These are phyloP conservation scores for Mesorhabditis belari DNA, from an alignment of 2,888 invertebrate genomes.

Conservation along the genomic window DNA sequence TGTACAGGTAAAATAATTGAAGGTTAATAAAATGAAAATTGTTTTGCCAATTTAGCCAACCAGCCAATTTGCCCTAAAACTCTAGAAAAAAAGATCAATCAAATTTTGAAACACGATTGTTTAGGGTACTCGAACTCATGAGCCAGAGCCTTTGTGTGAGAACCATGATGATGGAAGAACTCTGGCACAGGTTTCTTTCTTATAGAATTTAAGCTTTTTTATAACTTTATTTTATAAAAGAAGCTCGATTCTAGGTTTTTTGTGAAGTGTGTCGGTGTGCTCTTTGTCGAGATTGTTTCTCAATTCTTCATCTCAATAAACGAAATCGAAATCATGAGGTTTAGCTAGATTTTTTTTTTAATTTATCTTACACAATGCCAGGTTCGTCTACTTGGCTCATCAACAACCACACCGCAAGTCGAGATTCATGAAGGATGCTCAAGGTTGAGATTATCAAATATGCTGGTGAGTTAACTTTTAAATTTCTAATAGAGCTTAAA, in stretches of 20 bases:
- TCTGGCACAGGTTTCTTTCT: slow-evolving; percentile 21
- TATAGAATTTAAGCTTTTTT: neutral
- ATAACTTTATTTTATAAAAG: slow-evolving; percentile 54
- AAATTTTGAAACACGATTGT: too few relatives aligned
- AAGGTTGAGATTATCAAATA: slow-evolving; percentile 87
- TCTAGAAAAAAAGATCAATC: neutral
- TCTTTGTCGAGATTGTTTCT: slow-evolving; percentile 86
- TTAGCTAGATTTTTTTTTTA: neutral
- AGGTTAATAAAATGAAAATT: slow-evolving; percentile 36
- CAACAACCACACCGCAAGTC: slow-evolving; percentile 62
- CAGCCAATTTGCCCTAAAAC: neutral
- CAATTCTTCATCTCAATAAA: slow-evolving; percentile 84
- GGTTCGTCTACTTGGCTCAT: slow-evolving; percentile 11
- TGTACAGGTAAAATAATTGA: slow-evolving; percentile 53
- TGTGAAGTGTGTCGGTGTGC: slow-evolving; percentile 69
- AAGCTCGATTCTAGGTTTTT: slow-evolving; percentile 69
- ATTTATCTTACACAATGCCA: slow-evolving; percentile 1
- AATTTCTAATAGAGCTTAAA: too few relatives aligned
- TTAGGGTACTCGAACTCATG: too few relatives aligned
- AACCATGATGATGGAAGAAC: slow-evolving; percentile 79
- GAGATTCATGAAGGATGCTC: slow-evolving; percentile 93
- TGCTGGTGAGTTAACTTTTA: slow-evolving; percentile 61
- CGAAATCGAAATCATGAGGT: slow-evolving; percentile 63
- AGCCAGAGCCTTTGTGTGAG: slow-evolving; percentile 65
- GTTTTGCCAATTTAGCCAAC: neutral